Percentiles rank a stretch among this genome's conserved stretches.
Evolutionary conservation across 2,113 vertebrate genomes (phyloP).

Genomic region (Tamias sibiricus): DNA sequence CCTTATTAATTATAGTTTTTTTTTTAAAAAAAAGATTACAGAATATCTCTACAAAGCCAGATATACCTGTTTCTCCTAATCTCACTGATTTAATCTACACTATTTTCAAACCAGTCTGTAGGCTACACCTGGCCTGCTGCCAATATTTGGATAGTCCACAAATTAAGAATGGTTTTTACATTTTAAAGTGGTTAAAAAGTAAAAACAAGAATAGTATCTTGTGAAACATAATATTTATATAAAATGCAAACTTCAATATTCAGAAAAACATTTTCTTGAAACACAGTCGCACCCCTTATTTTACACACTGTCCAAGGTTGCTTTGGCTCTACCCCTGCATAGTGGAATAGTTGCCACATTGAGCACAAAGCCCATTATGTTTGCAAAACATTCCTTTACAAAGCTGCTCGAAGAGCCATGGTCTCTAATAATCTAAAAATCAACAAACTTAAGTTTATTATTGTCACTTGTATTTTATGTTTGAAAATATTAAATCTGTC

Average conservation of each 20-base stretch:
- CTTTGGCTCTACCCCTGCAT: neutral
- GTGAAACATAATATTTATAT: neutral
- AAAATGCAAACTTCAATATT: neutral
- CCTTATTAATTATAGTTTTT: neutral
- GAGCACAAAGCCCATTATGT: neutral
- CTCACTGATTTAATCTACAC: neutral
- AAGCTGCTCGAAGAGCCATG: neutral
- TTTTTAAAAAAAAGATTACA: neutral
- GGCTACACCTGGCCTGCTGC: neutral
- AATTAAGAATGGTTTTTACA: neutral
- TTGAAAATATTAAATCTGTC: neutral
- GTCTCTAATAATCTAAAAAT: neutral
- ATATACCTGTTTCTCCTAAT: neutral
- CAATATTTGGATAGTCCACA: neutral
- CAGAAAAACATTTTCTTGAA: neutral
- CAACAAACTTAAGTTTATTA: neutral
- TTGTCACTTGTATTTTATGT: neutral
- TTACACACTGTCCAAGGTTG: neutral
- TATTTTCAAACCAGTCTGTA: neutral
- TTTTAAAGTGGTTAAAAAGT: neutral
- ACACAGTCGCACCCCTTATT: neutral
- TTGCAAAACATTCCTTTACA: neutral
- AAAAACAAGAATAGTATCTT: neutral
- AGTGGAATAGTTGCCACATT: neutral
- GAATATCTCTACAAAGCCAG: neutral